A percentile compares a stretch with the other conserved stretches of the same genome.
These are phyloP conservation scores for Andrena dorsata DNA, from an alignment of 2,888 invertebrate genomes.

Conservation along the genomic window DNA sequence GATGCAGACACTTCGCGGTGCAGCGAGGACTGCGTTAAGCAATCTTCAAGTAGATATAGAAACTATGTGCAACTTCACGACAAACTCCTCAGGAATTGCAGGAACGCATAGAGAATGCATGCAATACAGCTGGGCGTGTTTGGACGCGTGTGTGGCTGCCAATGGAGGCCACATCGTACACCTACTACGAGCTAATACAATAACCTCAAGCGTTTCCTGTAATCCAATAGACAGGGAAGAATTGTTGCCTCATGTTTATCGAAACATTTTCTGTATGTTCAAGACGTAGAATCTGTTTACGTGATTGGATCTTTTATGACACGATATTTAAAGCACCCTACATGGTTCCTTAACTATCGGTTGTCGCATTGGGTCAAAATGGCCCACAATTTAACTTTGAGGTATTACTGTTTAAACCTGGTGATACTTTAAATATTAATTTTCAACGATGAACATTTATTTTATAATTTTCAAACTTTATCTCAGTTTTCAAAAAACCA, in stretches of 20 bases:
- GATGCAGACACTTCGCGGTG: background rate
- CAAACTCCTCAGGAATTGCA: background rate
- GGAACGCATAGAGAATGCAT: constrained; percentile 13
- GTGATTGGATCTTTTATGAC: too few relatives aligned
- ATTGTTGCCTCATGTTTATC: background rate
- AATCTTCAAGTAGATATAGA: background rate
- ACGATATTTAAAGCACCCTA: background rate
- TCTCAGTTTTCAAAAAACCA: too few relatives aligned
- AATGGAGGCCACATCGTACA: background rate
- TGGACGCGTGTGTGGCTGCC: constrained; percentile 4
- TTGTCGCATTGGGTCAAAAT: too few relatives aligned
- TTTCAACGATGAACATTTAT: too few relatives aligned
- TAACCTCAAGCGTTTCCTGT: background rate
- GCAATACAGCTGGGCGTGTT: background rate
- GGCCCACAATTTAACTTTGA: too few relatives aligned
- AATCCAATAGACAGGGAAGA: background rate
- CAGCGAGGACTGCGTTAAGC: background rate
- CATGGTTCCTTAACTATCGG: too few relatives aligned
- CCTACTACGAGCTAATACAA: background rate
- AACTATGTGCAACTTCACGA: background rate
- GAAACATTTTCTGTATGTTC: too few relatives aligned
- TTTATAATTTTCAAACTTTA: too few relatives aligned
- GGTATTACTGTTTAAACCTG: too few relatives aligned
- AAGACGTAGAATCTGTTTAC: too few relatives aligned
- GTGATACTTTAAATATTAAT: too few relatives aligned